These are phyloP conservation scores for Ganaspis sp. DNA, from an alignment of 1,140 invertebrate genomes.

Conservation along the genomic window DNA sequence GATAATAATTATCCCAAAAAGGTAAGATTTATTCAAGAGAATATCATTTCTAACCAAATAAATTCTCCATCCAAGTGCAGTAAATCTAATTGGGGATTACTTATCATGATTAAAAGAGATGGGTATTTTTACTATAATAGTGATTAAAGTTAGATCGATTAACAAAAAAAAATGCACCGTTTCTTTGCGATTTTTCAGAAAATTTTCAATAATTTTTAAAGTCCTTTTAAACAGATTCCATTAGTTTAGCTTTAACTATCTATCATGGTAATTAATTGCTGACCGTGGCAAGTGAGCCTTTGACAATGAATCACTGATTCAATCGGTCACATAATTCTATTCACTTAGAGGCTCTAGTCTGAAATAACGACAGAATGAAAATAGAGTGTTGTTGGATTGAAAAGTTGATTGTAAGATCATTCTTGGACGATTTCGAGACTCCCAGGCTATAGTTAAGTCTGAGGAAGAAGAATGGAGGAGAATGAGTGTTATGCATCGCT, in stretches of 20 bases:
- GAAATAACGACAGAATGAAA: conserved; percentile 49
- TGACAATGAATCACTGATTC: conserved; percentile 1
- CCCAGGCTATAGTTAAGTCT: conserved; percentile 30
- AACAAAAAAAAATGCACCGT: no score
- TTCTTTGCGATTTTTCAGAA: background rate
- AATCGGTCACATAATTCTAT: conserved; percentile 14
- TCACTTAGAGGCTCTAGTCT: conserved; percentile 40
- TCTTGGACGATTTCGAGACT: conserved; percentile 66
- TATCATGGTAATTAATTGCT: conserved; percentile 5
- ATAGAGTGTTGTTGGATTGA: conserved; percentile 71
- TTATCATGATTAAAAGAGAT: no score
- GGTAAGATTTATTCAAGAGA: no score
- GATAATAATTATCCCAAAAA: no score
- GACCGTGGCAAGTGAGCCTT: background rate
- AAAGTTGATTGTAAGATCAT: conserved; percentile 64
- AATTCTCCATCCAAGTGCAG: no score
- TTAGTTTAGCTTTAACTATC: background rate
- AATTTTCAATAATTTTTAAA: background rate
- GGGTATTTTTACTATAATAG: no score
- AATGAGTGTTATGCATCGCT: conserved; percentile 45
- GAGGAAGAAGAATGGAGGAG: conserved; percentile 36
- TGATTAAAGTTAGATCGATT: no score
- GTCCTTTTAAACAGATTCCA: background rate
- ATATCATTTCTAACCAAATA: no score
- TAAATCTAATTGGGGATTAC: no score